Percentiles rank a stretch among this genome's conserved stretches.
These are phyloP conservation scores for Prosapia bicincta DNA, from an alignment of 2,888 invertebrate species.

Conservation along the genomic window DNA sequence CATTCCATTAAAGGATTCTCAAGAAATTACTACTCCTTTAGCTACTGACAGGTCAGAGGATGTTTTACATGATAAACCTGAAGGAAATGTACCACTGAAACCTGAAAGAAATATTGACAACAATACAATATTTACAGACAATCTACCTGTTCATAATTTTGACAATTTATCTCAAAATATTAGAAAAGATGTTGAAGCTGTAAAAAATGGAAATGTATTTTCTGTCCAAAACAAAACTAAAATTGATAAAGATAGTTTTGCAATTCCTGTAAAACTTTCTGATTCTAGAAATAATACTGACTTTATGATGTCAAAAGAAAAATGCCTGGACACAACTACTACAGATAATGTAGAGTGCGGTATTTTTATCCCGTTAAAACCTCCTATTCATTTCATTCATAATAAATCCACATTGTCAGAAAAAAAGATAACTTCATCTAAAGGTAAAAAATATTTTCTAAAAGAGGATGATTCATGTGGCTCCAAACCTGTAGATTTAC, in stretches of 20 bases:
- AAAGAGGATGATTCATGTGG: not conserved
- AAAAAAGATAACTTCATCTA: not conserved
- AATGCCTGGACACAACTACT: too few relatives aligned
- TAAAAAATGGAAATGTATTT: not conserved
- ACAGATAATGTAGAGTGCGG: not conserved
- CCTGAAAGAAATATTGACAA: not conserved
- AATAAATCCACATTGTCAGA: not conserved
- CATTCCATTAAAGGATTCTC: not conserved
- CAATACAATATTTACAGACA: not conserved
- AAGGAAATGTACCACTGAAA: not conserved
- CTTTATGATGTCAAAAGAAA: too few relatives aligned
- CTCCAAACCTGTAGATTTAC: not conserved
- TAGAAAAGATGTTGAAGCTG: not conserved
- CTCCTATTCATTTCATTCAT: not conserved
- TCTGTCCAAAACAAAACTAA: not conserved
- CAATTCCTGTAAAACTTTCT: not conserved
- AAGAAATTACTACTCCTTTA: not conserved
- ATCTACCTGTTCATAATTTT: too few relatives aligned
- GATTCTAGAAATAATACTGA: too few relatives aligned
- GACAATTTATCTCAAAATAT: too few relatives aligned
- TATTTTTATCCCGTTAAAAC: not conserved
- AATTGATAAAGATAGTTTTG: not conserved
- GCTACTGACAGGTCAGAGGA: not conserved
- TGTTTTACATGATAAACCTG: not conserved
- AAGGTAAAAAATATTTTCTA: not conserved